phyloP scores from a whole-genome alignment of 2,113 vertebrate species.

The Cercocebus atys region DNA sequence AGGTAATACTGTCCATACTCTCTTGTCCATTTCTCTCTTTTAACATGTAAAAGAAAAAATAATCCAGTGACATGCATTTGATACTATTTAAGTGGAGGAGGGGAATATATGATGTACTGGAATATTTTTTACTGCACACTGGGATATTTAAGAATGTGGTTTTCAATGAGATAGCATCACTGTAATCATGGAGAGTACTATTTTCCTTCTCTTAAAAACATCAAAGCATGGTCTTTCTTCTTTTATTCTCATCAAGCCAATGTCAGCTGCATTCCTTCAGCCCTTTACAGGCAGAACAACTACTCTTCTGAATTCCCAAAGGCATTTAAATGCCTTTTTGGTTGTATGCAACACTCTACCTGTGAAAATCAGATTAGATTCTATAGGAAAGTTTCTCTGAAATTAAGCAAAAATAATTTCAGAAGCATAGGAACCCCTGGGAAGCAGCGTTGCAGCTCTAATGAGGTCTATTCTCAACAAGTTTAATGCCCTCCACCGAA shows the following conservation, averaged over 20 bases:
- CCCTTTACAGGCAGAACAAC: background rate
- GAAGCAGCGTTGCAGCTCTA: background rate
- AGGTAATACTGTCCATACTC: background rate
- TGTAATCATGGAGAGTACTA: background rate
- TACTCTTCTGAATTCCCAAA: background rate
- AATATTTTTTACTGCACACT: background rate
- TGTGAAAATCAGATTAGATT: background rate
- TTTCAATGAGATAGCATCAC: background rate
- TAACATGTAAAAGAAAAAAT: background rate
- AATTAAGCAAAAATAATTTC: background rate
- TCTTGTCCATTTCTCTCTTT: background rate
- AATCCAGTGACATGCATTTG: background rate
- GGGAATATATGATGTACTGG: background rate
- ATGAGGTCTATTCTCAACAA: background rate
- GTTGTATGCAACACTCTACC: background rate
- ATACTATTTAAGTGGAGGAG: background rate
- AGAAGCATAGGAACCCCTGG: background rate
- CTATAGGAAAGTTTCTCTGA: background rate
- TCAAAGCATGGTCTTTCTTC: background rate
- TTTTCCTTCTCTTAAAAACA: conserved; percentile 34
- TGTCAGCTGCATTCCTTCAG: background rate
- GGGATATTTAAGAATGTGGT: background rate
- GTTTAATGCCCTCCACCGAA: background rate
- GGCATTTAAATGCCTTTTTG: background rate
- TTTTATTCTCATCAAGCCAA: background rate